Evolutionary conservation across 2,888 invertebrate genomes (phyloP).

Genomic region (Cremastinae sp.): DNA sequence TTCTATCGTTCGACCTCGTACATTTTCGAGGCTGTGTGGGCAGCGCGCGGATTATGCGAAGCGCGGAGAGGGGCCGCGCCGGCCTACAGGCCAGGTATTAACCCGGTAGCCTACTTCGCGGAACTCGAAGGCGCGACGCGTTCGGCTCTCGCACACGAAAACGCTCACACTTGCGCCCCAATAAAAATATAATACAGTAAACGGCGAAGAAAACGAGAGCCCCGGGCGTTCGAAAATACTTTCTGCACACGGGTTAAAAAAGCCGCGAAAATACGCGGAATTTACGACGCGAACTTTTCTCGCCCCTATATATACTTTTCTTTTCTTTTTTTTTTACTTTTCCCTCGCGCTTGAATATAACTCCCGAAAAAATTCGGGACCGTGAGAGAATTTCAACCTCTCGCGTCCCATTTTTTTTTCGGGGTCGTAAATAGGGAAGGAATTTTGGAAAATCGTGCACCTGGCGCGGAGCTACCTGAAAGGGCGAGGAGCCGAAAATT

Average conservation of each 20-base stretch:
- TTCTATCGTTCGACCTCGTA: conserved; percentile 35
- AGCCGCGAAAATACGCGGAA: too few relatives aligned
- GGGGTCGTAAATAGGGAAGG: too few relatives aligned
- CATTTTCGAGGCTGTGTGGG: background rate
- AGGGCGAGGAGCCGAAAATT: too few relatives aligned
- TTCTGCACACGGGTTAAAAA: conserved; percentile 28
- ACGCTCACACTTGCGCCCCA: background rate
- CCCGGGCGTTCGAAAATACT: conserved; percentile 77
- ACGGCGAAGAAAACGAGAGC: conserved; percentile 45
- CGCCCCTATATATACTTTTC: background rate
- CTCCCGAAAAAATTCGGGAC: too few relatives aligned
- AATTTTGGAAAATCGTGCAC: too few relatives aligned
- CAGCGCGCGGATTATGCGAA: conserved; percentile 3
- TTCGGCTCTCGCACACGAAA: conserved; percentile 1
- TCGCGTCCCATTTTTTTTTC: too few relatives aligned
- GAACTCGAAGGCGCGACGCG: conserved; percentile 57
- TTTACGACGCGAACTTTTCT: too few relatives aligned
- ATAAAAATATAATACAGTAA: background rate
- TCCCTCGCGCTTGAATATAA: too few relatives aligned
- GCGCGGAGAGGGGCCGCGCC: conserved; percentile 23
- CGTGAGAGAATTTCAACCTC: too few relatives aligned
- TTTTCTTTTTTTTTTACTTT: background rate
- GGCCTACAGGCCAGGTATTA: conserved; percentile 67
- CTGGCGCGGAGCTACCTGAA: too few relatives aligned
- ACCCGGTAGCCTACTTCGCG: conserved; percentile 79